Evolutionary conservation across 2,113 vertebrate genomes (phyloP).

Genomic region (Takifugu flavidus): DNA sequence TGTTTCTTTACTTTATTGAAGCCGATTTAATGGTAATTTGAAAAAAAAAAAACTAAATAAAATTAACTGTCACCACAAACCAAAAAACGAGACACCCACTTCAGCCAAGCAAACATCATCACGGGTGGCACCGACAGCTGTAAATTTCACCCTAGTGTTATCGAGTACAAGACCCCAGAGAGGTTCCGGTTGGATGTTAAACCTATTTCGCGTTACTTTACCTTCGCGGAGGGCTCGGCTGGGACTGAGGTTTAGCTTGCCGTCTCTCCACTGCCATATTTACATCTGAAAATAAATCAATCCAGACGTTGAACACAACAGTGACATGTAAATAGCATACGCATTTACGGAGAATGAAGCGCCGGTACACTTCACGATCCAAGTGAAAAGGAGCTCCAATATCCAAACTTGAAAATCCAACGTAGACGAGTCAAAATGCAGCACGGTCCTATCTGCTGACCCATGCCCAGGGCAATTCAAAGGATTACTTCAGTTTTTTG

Average conservation of each 20-base stretch:
- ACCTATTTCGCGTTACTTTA: slow-evolving; percentile 89
- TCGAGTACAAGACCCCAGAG: no score
- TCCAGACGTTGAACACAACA: slow-evolving; percentile 95
- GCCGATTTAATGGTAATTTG: slow-evolving; percentile 15
- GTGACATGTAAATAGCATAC: slow-evolving; percentile 55
- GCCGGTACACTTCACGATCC: slow-evolving; percentile 42
- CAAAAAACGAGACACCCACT: slow-evolving; percentile 5
- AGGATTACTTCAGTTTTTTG: no score
- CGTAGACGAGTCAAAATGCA: slow-evolving; percentile 41
- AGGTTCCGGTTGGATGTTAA: slow-evolving; percentile 25
- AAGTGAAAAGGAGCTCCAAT: slow-evolving; percentile 51
- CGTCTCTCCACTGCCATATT: slow-evolving; percentile 99
- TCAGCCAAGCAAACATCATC: slow-evolving; percentile 14
- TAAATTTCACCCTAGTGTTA: slow-evolving; percentile 38
- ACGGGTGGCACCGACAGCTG: slow-evolving; percentile 28
- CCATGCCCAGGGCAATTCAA: no score
- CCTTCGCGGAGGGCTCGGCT: slow-evolving; percentile 98
- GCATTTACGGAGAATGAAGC: slow-evolving; percentile 48
- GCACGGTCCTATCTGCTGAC: slow-evolving; percentile 12
- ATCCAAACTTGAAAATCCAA: slow-evolving; percentile 55
- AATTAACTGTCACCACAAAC: slow-evolving; percentile 9
- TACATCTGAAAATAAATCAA: slow-evolving; percentile 99
- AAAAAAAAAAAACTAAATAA: neutral
- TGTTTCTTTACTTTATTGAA: slow-evolving; percentile 66
- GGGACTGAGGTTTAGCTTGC: slow-evolving; percentile 94